phyloP scores from a whole-genome alignment of 2,113 vertebrate genomes.

The Nycticebus coucang region DNA sequence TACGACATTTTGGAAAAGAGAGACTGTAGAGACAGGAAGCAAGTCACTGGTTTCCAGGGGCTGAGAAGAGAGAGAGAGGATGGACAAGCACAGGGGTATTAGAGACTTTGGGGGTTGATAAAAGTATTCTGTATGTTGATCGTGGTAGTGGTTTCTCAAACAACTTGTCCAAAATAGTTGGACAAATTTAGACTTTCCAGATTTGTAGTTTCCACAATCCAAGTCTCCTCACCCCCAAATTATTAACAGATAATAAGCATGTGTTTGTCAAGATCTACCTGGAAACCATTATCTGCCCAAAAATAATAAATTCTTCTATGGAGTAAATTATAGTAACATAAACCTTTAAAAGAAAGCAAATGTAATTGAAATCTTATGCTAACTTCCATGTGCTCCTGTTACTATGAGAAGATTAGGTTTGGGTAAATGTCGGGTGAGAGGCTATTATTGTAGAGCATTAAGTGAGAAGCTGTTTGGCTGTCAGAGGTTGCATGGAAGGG shows the following conservation, averaged over 20 bases:
- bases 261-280: not conserved
- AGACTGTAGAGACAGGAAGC: not conserved
- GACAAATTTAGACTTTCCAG: too few species aligned
- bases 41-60: not conserved
- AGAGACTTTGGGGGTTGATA: not conserved
- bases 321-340: not conserved
- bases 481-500: not conserved
- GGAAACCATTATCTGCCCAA: not conserved
- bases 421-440: not conserved
- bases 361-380: not conserved
- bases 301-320: not conserved
- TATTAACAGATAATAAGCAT: not conserved
- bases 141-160: not conserved
- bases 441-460: not conserved
- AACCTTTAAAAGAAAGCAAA: not conserved
- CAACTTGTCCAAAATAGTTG: too few species aligned
- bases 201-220: too few species aligned
- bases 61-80: not conserved
- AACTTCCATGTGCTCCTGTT: not conserved
- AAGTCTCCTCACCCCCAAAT: too few species aligned
- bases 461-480: not conserved
- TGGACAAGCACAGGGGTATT: not conserved
- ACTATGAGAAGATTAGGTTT: slow-evolving; percentile 21
- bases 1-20: not conserved
- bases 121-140: not conserved